Conservation (phyloP, 2,113 vertebrate genomes). For the Anthoscopus minutus region DNA sequence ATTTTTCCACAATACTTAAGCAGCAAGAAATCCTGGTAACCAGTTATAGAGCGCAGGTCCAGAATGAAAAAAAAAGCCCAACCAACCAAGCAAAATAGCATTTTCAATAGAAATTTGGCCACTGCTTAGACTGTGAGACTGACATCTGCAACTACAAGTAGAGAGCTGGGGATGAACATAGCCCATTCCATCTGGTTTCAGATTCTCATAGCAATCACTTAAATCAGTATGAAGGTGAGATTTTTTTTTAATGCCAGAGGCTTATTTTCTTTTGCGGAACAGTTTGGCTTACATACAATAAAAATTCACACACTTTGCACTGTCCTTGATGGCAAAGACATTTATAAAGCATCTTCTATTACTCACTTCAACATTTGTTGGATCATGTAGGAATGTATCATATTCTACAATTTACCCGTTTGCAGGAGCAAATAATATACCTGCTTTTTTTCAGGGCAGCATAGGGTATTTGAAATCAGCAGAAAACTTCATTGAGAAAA, state of each 20-base stretch:
- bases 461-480: background rate
- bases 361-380: background rate
- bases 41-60: background rate
- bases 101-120: background rate
- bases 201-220: background rate
- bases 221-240: background rate
- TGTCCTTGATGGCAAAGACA: background rate
- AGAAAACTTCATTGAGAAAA: background rate
- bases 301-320: background rate
- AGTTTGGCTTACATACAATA: background rate
- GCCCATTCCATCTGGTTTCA: background rate
- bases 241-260: background rate
- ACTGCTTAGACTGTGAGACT: background rate
- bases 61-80: background rate
- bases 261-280: background rate
- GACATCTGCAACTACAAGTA: background rate
- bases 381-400: background rate
- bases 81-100: background rate
- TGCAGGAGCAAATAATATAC: background rate
- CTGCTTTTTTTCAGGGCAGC: background rate
- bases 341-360: background rate
- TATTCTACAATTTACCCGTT: background rate
- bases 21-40: background rate
- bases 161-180: background rate
- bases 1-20: background rate